Evolutionary conservation across 2,888 invertebrate genomes (phyloP).

Genomic region (Volucella bombylans): DNA sequence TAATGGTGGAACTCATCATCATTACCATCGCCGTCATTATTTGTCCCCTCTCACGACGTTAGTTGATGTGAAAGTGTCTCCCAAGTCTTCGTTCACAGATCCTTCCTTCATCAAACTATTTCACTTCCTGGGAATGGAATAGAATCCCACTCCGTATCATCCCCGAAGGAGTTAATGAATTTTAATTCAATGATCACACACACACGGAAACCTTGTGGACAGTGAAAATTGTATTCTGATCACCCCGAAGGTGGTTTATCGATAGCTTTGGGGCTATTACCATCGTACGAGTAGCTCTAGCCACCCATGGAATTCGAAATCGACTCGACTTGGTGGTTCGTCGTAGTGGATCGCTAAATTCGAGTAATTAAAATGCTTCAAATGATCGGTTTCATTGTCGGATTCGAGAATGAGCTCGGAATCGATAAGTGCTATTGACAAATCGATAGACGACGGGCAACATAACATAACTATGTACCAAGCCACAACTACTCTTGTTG

Average conservation of each 20-base stretch:
- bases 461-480: neutral
- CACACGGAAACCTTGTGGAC: neutral
- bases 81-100: neutral
- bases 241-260: neutral
- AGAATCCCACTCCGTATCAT: neutral
- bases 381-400: conserved; percentile 46
- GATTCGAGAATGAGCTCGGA: conserved; percentile 43
- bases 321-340: neutral
- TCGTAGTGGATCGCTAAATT: conserved; percentile 21
- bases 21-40: conserved; percentile 24
- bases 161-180: conserved; percentile 48
- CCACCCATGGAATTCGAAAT: conserved; percentile 47
- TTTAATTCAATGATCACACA: conserved; percentile 38
- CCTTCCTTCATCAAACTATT: conserved; percentile 42
- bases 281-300: neutral
- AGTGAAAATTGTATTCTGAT: conserved; percentile 30
- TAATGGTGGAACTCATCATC: conserved; percentile 50
- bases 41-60: conserved; percentile 32
- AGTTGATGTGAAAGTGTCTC: conserved; percentile 54
- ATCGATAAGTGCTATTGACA: conserved; percentile 44
- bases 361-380: conserved; percentile 52
- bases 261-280: conserved; percentile 5
- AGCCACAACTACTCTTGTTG: conserved; percentile 5
- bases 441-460: neutral
- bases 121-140: conserved; percentile 55